Evolutionary conservation across 1,140 invertebrate species (phyloP), one percentile per base, ranked within the genome.

Genomic region (Drosophila parabipectinata): DNA sequence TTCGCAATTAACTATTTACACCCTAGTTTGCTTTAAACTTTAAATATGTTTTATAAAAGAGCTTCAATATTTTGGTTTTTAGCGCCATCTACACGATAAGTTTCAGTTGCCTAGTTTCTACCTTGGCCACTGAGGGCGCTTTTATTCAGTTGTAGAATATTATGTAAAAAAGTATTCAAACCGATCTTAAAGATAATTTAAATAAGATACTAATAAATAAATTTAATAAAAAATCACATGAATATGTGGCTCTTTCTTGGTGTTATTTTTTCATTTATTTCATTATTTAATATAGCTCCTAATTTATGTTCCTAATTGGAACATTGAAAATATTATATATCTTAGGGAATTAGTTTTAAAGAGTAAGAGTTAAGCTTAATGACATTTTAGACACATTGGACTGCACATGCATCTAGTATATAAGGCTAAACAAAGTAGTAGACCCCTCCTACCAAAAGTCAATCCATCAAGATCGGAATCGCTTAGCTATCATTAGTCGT

Each of bases 401-500:
- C 9, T 32, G 7, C 30, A 9, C 30, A 32, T 32, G 7, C 9
- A 32, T 28, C 6, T 28, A 7, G 26, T 7, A 28, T 28, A 7
- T 32, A 10, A 32, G 9, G 30, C 30, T 10, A 3, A 32, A 10
- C 30, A 32, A 32, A 10, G 30, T 32, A 32, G 8, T 10, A 9
- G 30, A 37, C 44, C 44, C 15, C 44, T 21, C 55, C 55, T 26
- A 7, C 54, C 14, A 10, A 21, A 34, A 10, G 32, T 30, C 56
- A 44, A 58, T 58, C 56, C 28, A 58, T 58, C 56, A 58, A 21
- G 56, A 58, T 58, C 7, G 28, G 18, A 58, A 48, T 58, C 56
- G 44, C 44, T 47, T 24, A 58, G 44, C 44, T 34, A 58, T 58
- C 56, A 58, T 48, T 58, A 48, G 56, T 24, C 15, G 34, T 44